A percentile compares a stretch with the other conserved stretches of the same genome.
phyloP scores from a whole-genome alignment of 1,140 invertebrate genomes.

The Apis cerana region DNA sequence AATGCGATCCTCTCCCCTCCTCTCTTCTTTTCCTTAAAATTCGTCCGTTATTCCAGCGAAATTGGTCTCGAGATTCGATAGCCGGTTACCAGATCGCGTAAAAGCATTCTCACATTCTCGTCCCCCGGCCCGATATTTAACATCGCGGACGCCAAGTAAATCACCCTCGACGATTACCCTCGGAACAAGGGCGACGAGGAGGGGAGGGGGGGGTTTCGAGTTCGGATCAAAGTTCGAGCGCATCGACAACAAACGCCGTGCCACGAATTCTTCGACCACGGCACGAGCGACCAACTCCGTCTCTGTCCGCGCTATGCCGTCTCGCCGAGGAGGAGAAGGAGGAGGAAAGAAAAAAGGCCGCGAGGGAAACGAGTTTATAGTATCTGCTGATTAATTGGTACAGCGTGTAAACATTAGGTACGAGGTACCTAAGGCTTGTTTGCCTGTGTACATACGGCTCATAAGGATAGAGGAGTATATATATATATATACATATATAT shows the following conservation, averaged over 20 bases:
- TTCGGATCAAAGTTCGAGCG: no score
- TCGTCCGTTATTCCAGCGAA: background rate
- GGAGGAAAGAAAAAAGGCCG: slow-evolving; percentile 55
- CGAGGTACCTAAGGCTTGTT: slow-evolving; percentile 73
- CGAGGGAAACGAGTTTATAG: slow-evolving; percentile 65
- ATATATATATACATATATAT: background rate
- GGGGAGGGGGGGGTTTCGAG: no score
- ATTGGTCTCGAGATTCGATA: background rate
- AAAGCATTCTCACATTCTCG: no score
- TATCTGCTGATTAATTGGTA: slow-evolving; percentile 77
- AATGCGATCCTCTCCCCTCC: slow-evolving; percentile 6
- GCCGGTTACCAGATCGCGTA: no score
- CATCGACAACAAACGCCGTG: no score
- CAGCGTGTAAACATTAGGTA: slow-evolving; percentile 71
- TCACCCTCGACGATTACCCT: no score
- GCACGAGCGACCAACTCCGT: no score
- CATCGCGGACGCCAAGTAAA: no score
- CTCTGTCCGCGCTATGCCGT: no score
- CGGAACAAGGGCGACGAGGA: no score
- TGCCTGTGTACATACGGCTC: slow-evolving; percentile 67
- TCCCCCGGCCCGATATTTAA: no score
- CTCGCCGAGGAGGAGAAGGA: background rate
- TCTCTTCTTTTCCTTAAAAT: background rate
- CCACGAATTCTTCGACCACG: no score
- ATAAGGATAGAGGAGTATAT: slow-evolving; percentile 60